Conservation (phyloP, 2,797 vertebrate genomes). For the Neopelma chrysocephalum region DNA sequence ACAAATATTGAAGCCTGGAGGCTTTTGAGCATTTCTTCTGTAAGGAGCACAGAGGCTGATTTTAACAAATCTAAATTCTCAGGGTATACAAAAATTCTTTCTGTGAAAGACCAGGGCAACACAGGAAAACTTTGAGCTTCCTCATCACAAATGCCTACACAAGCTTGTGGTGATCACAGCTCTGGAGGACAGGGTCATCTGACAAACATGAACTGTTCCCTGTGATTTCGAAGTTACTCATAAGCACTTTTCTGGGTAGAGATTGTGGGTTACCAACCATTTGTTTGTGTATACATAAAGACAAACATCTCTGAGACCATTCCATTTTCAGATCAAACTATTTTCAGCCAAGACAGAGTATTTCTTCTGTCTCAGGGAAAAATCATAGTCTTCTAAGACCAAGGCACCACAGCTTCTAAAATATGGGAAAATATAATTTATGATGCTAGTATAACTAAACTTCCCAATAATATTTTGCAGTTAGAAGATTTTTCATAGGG, state of each 20-base stretch:
- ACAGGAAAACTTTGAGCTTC: neutral
- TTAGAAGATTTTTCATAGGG: neutral
- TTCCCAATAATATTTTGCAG: neutral
- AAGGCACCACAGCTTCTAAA: neutral
- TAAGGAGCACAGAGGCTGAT: neutral
- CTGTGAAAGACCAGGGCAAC: neutral
- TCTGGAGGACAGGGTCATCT: neutral
- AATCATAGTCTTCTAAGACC: neutral
- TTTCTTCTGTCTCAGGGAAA: neutral
- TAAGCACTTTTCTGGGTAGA: neutral
- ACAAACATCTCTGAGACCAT: neutral
- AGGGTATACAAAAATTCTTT: neutral
- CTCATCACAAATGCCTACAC: neutral
- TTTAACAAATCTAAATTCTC: constrained; percentile 52
- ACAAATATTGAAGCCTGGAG: neutral
- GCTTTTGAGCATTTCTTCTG: neutral
- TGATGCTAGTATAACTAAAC: neutral
- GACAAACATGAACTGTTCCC: neutral
- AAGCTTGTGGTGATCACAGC: neutral
- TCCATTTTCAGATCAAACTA: neutral
- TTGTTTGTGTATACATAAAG: neutral
- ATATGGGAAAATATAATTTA: neutral
- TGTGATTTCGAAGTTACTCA: neutral
- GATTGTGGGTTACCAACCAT: neutral
- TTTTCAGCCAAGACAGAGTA: neutral